Conservation (phyloP, 2,888 invertebrate genomes). For the Pyrochroa serraticornis region DNA sequence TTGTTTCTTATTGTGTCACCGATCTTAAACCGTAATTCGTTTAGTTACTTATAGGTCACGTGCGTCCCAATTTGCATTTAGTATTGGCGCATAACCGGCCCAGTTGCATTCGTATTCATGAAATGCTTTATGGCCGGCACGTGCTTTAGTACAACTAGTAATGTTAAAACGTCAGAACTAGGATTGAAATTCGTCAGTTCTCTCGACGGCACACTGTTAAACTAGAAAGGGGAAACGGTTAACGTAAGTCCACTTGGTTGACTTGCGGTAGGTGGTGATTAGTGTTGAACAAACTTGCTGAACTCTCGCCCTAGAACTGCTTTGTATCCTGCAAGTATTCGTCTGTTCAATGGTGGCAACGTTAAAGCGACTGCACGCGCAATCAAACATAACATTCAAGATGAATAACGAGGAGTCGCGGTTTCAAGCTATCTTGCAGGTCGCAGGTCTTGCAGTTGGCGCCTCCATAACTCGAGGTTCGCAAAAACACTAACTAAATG, state of each 20-base stretch:
- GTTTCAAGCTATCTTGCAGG: no score
- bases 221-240: conserved; percentile 24
- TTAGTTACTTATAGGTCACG: no score
- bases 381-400: conserved; percentile 38
- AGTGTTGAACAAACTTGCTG: conserved; percentile 30
- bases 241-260: conserved; percentile 29
- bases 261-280: conserved; percentile 38
- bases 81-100: no score
- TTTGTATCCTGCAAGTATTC: conserved; percentile 25
- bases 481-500: no score
- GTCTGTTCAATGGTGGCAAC: conserved; percentile 27
- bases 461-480: no score
- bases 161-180: conserved; percentile 20
- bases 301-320: conserved; percentile 23
- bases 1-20: no score
- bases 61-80: no score
- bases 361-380: conserved; percentile 37
- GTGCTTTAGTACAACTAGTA: conserved; percentile 15
- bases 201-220: conserved; percentile 12
- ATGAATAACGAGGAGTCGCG: conserved; percentile 11
- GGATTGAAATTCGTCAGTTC: conserved; percentile 16
- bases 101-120: conserved; percentile 18
- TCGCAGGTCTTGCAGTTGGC: no score
- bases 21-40: no score
- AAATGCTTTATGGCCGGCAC: conserved; percentile 22